These are phyloP conservation scores for Aspidapion aeneum DNA, from an alignment of 2,888 invertebrate species.

Conservation along the genomic window DNA sequence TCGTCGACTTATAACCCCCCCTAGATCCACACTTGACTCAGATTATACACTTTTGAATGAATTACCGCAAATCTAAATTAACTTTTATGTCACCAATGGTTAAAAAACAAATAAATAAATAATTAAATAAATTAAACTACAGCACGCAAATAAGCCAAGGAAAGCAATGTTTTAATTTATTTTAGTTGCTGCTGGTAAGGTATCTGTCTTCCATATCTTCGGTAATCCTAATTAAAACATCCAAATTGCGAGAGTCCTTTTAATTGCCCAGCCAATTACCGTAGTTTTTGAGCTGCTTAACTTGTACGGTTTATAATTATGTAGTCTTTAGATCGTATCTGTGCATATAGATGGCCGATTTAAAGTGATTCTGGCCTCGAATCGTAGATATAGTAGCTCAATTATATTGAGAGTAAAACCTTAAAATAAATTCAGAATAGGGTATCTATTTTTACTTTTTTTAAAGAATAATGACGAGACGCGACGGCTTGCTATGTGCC, in stretches of 20 bases:
- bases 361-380: constrained; percentile 10
- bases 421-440: too few species aligned
- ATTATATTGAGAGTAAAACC: too few species aligned
- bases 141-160: neutral
- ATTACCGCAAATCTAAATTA: neutral
- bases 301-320: constrained; percentile 40
- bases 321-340: constrained; percentile 38
- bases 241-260: constrained; percentile 40
- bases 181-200: constrained; percentile 12
- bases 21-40: too few species aligned
- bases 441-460: too few species aligned
- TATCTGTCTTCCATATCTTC: constrained; percentile 27
- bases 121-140: neutral
- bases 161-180: constrained; percentile 24
- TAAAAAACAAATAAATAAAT: neutral
- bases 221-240: constrained; percentile 39
- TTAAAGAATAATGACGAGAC: too few species aligned
- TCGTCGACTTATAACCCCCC: too few species aligned
- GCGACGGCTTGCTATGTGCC: too few species aligned
- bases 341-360: constrained; percentile 38
- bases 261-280: constrained; percentile 41
- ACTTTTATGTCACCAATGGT: neutral
- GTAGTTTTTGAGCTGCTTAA: constrained; percentile 39
- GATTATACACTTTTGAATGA: too few species aligned
- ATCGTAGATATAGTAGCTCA: neutral